These are phyloP conservation scores for Antheraea assamensis DNA, from an alignment of 2,888 invertebrate genomes.

Conservation along the genomic window DNA sequence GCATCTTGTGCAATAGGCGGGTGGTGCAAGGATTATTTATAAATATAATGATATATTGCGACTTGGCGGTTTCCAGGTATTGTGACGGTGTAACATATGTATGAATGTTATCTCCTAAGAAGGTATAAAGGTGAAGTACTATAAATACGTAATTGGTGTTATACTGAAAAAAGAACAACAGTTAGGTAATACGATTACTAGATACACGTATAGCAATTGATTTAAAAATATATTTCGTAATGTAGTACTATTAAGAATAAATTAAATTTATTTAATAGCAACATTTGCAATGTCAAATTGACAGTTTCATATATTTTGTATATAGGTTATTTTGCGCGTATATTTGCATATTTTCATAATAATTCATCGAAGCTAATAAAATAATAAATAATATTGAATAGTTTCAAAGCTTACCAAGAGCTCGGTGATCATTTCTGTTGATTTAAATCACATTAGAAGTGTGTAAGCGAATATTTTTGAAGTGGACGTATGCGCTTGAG, in stretches of 20 bases:
- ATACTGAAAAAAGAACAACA: neutral
- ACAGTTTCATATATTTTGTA: neutral
- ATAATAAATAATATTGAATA: neutral
- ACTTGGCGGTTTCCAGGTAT: too few relatives aligned
- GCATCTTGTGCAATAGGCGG: too few relatives aligned
- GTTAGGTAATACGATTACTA: neutral
- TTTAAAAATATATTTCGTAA: neutral
- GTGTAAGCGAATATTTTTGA: neutral
- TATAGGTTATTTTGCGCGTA: slow-evolving; percentile 13
- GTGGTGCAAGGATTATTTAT: too few relatives aligned
- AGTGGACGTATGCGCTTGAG: neutral
- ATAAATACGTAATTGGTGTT: too few relatives aligned
- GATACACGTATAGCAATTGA: neutral
- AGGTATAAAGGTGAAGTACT: too few relatives aligned
- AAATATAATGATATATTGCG: too few relatives aligned
- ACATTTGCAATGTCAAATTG: slow-evolving; percentile 12
- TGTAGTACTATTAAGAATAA: neutral
- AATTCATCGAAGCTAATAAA: neutral
- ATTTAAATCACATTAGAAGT: neutral
- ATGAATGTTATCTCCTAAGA: too few relatives aligned
- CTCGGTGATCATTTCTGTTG: neutral
- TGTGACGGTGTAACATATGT: too few relatives aligned
- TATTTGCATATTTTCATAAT: slow-evolving; percentile 15
- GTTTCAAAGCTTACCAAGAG: neutral
- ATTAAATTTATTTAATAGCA: neutral